A percentile compares a stretch with the other conserved stretches of the same genome.
Conservation (phyloP, 2,113 vertebrate genomes). For the Chaenogobius annularis region DNA sequence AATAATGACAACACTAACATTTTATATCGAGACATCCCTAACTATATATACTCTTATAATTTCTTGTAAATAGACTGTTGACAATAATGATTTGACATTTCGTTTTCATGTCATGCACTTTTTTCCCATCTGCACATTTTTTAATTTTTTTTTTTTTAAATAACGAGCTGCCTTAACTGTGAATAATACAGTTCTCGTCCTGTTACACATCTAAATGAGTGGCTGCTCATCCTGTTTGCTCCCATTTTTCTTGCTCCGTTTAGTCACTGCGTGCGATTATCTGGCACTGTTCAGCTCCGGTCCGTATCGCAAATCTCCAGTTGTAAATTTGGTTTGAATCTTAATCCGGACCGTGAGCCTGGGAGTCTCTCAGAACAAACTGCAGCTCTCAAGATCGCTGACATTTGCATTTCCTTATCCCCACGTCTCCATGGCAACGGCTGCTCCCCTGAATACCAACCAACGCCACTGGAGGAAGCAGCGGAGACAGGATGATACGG, state of each 20-base stretch:
- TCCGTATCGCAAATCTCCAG: neutral
- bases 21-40: too few species aligned
- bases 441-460: slow-evolving; percentile 75
- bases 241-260: neutral
- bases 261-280: neutral
- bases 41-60: neutral
- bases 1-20: too few species aligned
- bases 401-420: slow-evolving; percentile 74
- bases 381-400: slow-evolving; percentile 63
- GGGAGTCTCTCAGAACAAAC: slow-evolving; percentile 44
- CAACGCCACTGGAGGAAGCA: slow-evolving; percentile 43
- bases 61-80: neutral
- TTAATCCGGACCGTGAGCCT: slow-evolving; percentile 44
- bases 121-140: too few species aligned
- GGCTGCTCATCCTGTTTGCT: neutral
- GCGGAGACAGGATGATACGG: slow-evolving; percentile 36
- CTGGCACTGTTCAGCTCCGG: neutral
- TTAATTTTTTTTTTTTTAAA: too few species aligned
- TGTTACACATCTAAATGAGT: neutral
- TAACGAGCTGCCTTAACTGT: too few species aligned
- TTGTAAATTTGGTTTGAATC: slow-evolving; percentile 29
- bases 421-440: slow-evolving; percentile 67
- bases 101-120: too few species aligned
- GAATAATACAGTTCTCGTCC: neutral
- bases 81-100: too few species aligned